Evolutionary conservation across 1,140 invertebrate species (phyloP).

Genomic region (Zaprionus nigranus): DNA sequence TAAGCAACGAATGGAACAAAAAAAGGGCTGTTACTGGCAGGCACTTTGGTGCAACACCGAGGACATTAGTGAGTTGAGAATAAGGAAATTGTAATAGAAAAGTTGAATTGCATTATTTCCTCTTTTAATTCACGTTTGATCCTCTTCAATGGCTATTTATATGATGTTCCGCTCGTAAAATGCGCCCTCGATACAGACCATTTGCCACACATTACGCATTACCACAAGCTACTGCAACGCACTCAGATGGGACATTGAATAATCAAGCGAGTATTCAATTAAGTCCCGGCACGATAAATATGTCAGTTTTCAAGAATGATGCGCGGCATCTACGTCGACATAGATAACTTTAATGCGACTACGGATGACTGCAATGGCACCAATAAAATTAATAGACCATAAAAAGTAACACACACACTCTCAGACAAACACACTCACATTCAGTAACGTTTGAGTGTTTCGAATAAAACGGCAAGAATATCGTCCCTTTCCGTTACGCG

Average conservation of each 20-base stretch:
- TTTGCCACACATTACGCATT: not conserved
- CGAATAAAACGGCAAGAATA: not conserved
- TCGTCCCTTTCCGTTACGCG: not conserved
- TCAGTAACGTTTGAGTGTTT: not conserved
- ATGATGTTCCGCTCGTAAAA: not conserved
- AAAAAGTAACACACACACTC: not conserved
- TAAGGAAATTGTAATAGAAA: not conserved
- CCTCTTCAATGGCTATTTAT: not conserved
- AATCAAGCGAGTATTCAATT: slow-evolving; percentile 4
- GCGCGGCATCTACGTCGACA: not conserved
- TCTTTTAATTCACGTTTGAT: not conserved
- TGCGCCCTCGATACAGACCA: not conserved
- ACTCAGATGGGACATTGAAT: slow-evolving; percentile 7
- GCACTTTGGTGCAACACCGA: not conserved
- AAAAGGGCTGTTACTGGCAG: not conserved
- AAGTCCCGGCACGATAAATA: slow-evolving; percentile 6
- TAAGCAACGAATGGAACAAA: too few species aligned
- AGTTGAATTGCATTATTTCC: not conserved
- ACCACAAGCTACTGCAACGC: not conserved
- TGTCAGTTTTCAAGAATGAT: slow-evolving; percentile 7
- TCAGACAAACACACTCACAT: not conserved
- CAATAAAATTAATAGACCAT: slow-evolving; percentile 8
- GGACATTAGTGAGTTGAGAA: not conserved
- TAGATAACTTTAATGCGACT: slow-evolving; percentile 6
- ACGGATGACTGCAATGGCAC: slow-evolving; percentile 2